Evolutionary conservation across 2,888 invertebrate species (phyloP).

Genomic region (Leucoma salicis): DNA sequence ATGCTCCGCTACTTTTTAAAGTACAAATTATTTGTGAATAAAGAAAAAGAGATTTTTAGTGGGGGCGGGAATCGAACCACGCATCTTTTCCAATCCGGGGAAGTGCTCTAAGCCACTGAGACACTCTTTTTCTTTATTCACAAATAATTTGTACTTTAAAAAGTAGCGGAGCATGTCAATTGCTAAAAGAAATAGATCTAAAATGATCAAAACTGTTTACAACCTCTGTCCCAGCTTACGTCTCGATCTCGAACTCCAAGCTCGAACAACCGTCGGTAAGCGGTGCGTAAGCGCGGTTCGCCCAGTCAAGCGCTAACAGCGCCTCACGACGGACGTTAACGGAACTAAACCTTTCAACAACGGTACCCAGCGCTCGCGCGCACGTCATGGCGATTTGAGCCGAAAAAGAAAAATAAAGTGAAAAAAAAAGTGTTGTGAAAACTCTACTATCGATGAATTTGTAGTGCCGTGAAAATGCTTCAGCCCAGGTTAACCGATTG

Average conservation of each 20-base stretch:
- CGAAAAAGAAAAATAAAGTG: slow-evolving; percentile 16
- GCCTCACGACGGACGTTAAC: slow-evolving; percentile 41
- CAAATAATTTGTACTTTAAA: too few species aligned
- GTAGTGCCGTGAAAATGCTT: slow-evolving; percentile 56
- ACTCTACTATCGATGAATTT: slow-evolving; percentile 47
- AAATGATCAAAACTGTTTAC: slow-evolving; percentile 22
- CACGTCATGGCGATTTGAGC: slow-evolving; percentile 36
- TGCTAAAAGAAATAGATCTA: too few species aligned
- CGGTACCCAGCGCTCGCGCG: slow-evolving; percentile 23
- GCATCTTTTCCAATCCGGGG: too few species aligned
- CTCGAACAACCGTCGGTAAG: slow-evolving; percentile 41
- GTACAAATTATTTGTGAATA: too few species aligned
- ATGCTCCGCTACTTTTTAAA: too few species aligned
- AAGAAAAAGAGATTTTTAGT: too few species aligned
- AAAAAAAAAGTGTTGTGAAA: slow-evolving; percentile 37
- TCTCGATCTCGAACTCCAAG: slow-evolving; percentile 10
- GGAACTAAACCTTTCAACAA: slow-evolving; percentile 36
- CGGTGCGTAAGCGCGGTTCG: slow-evolving; percentile 41
- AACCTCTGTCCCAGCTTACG: slow-evolving; percentile 29
- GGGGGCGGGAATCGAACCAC: too few species aligned
- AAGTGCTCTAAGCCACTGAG: too few species aligned
- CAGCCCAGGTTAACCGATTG: slow-evolving; percentile 69
- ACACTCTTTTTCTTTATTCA: too few species aligned
- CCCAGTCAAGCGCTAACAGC: slow-evolving; percentile 58
- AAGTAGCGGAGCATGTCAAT: too few species aligned